These are phyloP conservation scores for Eurois occulta DNA, from an alignment of 2,888 invertebrate species.

Conservation along the genomic window DNA sequence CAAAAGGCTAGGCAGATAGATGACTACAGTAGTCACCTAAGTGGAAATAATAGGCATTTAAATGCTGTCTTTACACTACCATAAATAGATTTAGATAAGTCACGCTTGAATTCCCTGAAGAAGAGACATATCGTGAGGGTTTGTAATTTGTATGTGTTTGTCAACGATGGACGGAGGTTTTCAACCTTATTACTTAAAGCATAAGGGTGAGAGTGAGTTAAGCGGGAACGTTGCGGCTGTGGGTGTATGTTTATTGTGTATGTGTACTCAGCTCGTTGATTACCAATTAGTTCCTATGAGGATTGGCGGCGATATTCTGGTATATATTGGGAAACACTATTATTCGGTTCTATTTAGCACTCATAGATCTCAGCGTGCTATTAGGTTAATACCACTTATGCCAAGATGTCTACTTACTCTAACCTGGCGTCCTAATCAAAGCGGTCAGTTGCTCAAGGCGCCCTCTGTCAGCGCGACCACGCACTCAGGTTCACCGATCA, in stretches of 20 bases:
- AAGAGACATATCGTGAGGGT: background rate
- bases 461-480: background rate
- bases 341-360: background rate
- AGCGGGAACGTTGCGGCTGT: background rate
- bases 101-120: conserved; percentile 4
- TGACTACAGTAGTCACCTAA: background rate
- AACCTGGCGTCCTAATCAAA: background rate
- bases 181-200: background rate
- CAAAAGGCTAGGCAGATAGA: background rate
- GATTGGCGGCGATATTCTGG: background rate
- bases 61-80: background rate
- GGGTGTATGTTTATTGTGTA: background rate
- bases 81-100: background rate
- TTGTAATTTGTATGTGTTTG: background rate
- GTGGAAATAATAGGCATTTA: background rate
- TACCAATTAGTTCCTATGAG: conserved; percentile 22
- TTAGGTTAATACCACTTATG: conserved; percentile 1
- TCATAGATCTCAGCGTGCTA: conserved; percentile 1
- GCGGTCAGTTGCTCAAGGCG: background rate
- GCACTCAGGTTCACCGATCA: background rate
- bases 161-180: background rate
- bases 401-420: background rate
- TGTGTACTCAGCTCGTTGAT: conserved; percentile 37
- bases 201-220: background rate
- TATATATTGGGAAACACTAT: background rate